Evolutionary conservation across 2,888 invertebrate genomes (phyloP).

Genomic region (Synanthedon tipuliformis): DNA sequence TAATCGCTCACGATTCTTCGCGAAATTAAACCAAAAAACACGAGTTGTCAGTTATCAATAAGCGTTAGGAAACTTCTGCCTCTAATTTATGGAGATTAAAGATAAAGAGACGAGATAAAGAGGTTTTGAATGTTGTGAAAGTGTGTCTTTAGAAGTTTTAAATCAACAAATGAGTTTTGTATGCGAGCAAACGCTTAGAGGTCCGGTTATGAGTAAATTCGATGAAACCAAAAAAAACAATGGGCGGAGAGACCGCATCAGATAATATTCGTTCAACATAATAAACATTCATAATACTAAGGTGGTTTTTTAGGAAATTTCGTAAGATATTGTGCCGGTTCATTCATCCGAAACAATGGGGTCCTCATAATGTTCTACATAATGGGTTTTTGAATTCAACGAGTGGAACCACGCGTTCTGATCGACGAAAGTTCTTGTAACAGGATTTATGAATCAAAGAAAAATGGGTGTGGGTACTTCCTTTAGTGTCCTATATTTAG

Average conservation of each 20-base stretch:
- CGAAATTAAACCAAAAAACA: constrained; percentile 18
- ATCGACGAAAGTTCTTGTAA: constrained; percentile 54
- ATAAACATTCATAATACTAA: constrained; percentile 58
- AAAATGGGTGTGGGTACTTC: constrained; percentile 50
- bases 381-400: constrained; percentile 61
- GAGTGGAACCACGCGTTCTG: constrained; percentile 52
- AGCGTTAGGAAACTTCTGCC: constrained; percentile 32
- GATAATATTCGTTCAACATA: constrained; percentile 37
- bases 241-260: constrained; percentile 28
- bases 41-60: constrained; percentile 31
- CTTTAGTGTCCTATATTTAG: constrained; percentile 11
- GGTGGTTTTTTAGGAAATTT: constrained; percentile 64
- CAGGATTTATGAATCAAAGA: constrained; percentile 45
- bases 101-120: constrained; percentile 9
- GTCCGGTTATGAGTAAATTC: background rate
- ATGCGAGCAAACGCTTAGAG: background rate
- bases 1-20: constrained; percentile 55
- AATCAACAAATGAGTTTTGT: background rate
- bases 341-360: constrained; percentile 65
- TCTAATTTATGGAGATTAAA: constrained; percentile 42
- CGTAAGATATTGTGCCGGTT: constrained; percentile 64
- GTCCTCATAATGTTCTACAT: constrained; percentile 56
- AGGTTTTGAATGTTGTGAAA: background rate
- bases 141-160: background rate
- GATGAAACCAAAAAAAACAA: constrained; percentile 1